Conservation (phyloP, 2,113 vertebrate species). For the Ramphastos sulfuratus region DNA sequence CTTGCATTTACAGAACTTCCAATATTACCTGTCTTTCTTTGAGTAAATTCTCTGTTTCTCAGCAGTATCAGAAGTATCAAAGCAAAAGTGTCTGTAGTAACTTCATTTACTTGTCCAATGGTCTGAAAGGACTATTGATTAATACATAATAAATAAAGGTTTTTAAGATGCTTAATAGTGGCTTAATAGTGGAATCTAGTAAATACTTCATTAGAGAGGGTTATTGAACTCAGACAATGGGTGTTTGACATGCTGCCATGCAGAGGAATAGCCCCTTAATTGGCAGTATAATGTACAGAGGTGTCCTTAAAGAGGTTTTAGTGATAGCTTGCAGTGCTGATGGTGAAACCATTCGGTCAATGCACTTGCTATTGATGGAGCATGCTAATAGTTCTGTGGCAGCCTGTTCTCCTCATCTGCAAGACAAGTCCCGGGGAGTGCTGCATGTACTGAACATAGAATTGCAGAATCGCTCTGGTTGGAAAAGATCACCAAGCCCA, state of each 20-base stretch:
- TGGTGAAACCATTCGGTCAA: constrained; percentile 20
- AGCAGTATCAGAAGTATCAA: neutral
- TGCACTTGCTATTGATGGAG: neutral
- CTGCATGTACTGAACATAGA: neutral
- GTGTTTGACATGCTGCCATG: constrained; percentile 36
- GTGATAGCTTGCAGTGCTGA: neutral
- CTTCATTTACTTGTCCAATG: constrained; percentile 36
- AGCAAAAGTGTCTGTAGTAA: neutral
- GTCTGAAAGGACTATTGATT: constrained; percentile 52
- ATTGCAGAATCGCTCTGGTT: too few relatives aligned
- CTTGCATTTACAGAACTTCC: neutral
- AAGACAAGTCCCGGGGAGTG: neutral
- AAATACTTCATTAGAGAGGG: constrained; percentile 65
- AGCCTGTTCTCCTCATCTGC: neutral
- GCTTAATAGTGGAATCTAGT: constrained; percentile 62
- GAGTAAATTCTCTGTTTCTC: neutral
- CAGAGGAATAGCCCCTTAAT: constrained; percentile 42
- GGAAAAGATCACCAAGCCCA: too few relatives aligned
- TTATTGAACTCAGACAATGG: constrained; percentile 50
- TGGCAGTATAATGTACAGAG: neutral
- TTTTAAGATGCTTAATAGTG: constrained; percentile 57
- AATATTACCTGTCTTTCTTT: neutral
- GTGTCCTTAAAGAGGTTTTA: neutral
- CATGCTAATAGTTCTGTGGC: neutral
- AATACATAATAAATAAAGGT: constrained; percentile 63